Base-by-base conservation (phyloP, 1,140 invertebrate species). In the Drosophila malerkotliana region DNA sequence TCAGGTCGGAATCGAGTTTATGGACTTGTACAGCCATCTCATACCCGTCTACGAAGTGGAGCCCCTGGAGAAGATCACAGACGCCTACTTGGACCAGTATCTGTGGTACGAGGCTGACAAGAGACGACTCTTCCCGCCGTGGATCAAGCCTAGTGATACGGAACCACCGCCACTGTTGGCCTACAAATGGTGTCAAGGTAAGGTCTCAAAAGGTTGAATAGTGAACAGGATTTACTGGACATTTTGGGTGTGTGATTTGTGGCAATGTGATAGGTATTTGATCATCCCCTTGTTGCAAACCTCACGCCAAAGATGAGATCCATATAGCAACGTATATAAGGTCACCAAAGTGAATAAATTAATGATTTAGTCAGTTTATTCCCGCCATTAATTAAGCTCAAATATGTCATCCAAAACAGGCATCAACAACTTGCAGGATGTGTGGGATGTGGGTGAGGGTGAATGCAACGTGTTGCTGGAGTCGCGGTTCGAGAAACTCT, bases 101-200 rank as follows among this genome's bases (percentile, higher is more conserved):
- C 92, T 99, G 6, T 99, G 99, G 99, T 99, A 99, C 92, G 99
- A 99, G 93, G 98, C 99, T 0, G 99, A 99, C 92, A 99, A 99
- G 91, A 93, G 99, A 24, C 92, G 98, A 26, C 93, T 99, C 3
- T 99, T 99, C 83, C 99, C 99, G 47, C 97, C 98, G 0, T 99
- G 99, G 99, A 98, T 99, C 3, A 99, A 99, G 92, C 99, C 99
- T 0, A 97, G 97, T 1, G 99, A 99, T 91, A 97, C 98, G 0
- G 99, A 99, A 93, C 99, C 99, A 1, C 98, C 99, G 5, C 99
- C 99, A 44, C 92, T 99, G 1, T 93, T 99, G 1, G 97, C 98
- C 0, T 99, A 99, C 92, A 99, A 99, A 92, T 99, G 99, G 98
- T 99, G 99, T 93, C 99, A 99, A 94, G 99, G 98, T 95, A 3